Conservation (phyloP, 2,113 vertebrate species). For the Malaclemys terrapin region DNA sequence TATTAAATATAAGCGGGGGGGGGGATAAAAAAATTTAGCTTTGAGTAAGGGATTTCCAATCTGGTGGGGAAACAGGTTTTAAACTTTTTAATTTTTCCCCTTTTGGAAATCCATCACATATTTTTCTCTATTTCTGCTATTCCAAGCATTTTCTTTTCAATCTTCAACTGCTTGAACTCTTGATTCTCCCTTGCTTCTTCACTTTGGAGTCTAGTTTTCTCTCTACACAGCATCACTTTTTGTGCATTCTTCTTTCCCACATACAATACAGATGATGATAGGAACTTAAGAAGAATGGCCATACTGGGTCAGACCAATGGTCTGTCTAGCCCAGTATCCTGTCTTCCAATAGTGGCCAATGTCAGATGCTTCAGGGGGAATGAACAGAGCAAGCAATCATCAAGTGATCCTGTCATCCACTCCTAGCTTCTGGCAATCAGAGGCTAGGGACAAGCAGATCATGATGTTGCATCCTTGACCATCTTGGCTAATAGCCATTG, state of each 20-base stretch:
- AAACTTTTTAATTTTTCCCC: neutral
- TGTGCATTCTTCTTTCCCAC: neutral
- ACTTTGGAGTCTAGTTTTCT: neutral
- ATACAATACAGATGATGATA: neutral
- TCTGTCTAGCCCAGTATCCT: neutral
- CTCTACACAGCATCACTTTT: rapidly evolving
- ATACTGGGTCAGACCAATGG: neutral
- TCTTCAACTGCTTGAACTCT: neutral
- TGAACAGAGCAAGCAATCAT: neutral
- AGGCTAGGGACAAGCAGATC: too few species aligned
- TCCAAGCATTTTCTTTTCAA: neutral
- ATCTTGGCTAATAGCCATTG: neutral
- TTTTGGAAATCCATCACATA: neutral
- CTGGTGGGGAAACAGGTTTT: neutral
- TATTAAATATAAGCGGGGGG: neutral
- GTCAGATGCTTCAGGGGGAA: neutral
- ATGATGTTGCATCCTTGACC: neutral
- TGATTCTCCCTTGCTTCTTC: neutral
- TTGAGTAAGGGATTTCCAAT: neutral
- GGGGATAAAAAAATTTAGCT: neutral
- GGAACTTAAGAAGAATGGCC: neutral
- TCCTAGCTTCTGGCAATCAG: neutral
- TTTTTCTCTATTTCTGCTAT: neutral
- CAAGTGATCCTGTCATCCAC: neutral
- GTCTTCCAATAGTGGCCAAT: neutral